Evolutionary conservation across 1,140 invertebrate species (phyloP).

Genomic region (Halictus rubicundus): DNA sequence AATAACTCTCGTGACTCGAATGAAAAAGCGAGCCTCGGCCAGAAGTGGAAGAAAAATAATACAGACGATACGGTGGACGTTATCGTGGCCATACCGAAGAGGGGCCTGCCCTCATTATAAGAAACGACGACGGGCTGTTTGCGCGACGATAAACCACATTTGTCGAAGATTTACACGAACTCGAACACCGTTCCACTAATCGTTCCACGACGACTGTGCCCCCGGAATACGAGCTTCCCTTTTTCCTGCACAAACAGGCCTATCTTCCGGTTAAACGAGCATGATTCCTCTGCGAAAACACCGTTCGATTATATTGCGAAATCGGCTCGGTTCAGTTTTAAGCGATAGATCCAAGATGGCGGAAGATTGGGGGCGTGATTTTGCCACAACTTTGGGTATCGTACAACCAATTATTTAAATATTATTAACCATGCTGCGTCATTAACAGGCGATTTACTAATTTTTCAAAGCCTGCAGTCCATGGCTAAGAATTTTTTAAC

Average conservation of each 20-base stretch:
- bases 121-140: neutral
- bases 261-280: neutral
- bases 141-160: constrained; percentile 8
- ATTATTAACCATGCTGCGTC: too few relatives aligned
- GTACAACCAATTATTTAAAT: too few relatives aligned
- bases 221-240: too few relatives aligned
- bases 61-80: neutral
- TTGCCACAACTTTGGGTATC: too few relatives aligned
- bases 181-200: neutral
- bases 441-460: too few relatives aligned
- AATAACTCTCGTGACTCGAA: constrained; percentile 6
- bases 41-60: neutral
- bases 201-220: neutral
- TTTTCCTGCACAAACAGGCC: neutral
- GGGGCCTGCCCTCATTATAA: neutral
- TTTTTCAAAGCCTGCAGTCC: too few relatives aligned
- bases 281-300: too few relatives aligned
- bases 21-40: neutral
- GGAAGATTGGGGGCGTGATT: too few relatives aligned
- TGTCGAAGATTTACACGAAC: neutral
- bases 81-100: neutral
- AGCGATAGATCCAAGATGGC: too few relatives aligned
- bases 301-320: too few relatives aligned
- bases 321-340: too few relatives aligned
- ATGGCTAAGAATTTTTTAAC: too few relatives aligned